phyloP scores from a whole-genome alignment of 2,797 vertebrate genomes.

The Amblyopsis hoosieri region DNA sequence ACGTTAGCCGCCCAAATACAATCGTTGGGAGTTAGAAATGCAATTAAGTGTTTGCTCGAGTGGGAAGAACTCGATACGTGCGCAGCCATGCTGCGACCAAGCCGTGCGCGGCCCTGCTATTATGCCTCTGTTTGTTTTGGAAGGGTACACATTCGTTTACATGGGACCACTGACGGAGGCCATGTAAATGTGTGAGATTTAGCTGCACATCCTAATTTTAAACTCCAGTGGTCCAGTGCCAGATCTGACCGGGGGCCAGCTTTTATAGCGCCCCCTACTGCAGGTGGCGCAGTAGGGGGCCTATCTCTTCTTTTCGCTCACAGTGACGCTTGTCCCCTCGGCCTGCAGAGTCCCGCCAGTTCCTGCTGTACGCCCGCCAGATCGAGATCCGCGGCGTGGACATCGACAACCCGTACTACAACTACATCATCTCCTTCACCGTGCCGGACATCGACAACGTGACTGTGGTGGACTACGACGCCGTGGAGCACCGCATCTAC shows the following conservation, averaged over 20 bases:
- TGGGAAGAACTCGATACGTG: conserved; percentile 36
- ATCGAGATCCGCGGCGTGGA: conserved; percentile 97
- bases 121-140: background rate
- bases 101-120: conserved; percentile 16
- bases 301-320: background rate
- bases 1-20: conserved; percentile 41
- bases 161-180: too few species aligned
- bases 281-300: background rate
- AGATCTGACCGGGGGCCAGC: too few species aligned
- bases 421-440: conserved; percentile 98
- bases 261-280: background rate
- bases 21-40: conserved; percentile 45
- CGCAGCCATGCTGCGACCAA: conserved; percentile 22
- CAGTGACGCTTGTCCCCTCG: background rate
- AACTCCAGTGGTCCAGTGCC: too few species aligned
- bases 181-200: too few species aligned
- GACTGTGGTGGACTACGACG: conserved; percentile 94
- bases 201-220: too few species aligned
- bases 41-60: conserved; percentile 56
- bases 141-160: too few species aligned
- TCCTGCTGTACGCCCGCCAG: conserved; percentile 95
- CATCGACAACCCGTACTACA: conserved; percentile 96
- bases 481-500: conserved; percentile 92
- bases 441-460: conserved; percentile 97
- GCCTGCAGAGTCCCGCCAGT: conserved; percentile 88